Evolutionary conservation across 53 echinoderm and acorn worm genomes (phyloP).

Genomic region (Hippasteria phrygiana): DNA sequence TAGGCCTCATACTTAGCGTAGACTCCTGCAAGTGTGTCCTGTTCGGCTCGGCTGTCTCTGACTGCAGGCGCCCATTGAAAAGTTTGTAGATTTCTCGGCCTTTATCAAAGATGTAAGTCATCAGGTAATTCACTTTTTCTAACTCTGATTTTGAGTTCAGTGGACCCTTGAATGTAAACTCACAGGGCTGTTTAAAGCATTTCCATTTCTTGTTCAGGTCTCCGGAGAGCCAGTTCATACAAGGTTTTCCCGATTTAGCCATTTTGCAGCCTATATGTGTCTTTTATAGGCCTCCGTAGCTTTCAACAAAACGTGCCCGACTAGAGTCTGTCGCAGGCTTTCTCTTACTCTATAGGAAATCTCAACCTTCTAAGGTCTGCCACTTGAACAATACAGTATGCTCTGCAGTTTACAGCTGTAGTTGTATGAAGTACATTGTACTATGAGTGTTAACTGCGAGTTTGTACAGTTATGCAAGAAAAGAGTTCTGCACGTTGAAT

Average conservation of each 20-base stretch:
- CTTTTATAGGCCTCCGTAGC: conserved; percentile 23
- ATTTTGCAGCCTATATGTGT: neutral
- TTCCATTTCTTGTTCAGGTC: conserved; percentile 62
- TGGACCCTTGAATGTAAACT: conserved; percentile 69
- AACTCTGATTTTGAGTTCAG: conserved; percentile 69
- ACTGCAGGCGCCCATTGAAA: conserved; percentile 53
- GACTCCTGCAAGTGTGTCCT: conserved; percentile 72
- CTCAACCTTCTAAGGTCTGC: neutral
- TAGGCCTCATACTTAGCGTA: conserved; percentile 70
- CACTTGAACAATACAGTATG: too few relatives aligned
- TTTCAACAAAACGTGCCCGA: neutral
- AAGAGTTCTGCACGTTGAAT: too few relatives aligned
- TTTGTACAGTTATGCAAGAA: too few relatives aligned
- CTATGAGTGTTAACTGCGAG: too few relatives aligned
- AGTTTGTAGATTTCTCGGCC: conserved; percentile 70
- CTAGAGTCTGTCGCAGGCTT: neutral
- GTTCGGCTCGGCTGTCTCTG: conserved; percentile 41
- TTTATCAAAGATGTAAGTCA: conserved; percentile 79
- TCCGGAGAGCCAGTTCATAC: conserved; percentile 32
- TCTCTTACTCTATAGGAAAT: neutral
- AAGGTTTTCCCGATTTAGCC: conserved; percentile 18
- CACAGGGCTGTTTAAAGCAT: conserved; percentile 71
- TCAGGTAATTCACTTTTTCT: conserved; percentile 76
- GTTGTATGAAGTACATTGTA: too few relatives aligned
- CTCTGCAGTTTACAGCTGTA: too few relatives aligned